Evolutionary conservation across 2,797 vertebrate species (phyloP).

Genomic region (Hippopotamyrus pictus): DNA sequence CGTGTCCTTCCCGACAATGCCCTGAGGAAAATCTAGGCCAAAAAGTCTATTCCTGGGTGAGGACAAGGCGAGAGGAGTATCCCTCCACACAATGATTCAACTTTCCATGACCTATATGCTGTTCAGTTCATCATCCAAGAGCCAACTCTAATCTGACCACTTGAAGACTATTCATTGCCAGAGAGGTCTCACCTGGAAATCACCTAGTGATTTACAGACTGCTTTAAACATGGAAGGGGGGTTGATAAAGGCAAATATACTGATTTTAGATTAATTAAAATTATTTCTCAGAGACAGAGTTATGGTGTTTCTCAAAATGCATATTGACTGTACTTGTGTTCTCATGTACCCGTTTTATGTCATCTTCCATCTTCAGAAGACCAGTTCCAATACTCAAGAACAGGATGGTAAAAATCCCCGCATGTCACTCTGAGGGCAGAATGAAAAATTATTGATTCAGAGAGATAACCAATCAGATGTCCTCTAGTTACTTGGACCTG

Average conservation of each 20-base stretch:
- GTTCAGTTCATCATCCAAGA: slow-evolving; percentile 11
- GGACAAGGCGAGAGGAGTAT: slow-evolving; percentile 24
- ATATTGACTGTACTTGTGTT: not conserved
- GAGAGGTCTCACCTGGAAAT: not conserved
- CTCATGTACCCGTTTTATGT: not conserved
- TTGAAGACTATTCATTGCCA: not conserved
- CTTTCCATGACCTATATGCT: slow-evolving; percentile 25
- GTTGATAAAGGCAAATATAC: not conserved
- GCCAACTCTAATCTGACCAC: not conserved
- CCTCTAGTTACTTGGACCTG: not conserved
- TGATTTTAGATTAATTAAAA: slow-evolving; percentile 10
- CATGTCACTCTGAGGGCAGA: not conserved
- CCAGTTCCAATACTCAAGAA: not conserved
- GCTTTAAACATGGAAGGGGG: not conserved
- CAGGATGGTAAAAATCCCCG: not conserved
- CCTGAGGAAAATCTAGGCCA: slow-evolving; percentile 27
- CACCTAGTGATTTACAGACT: not conserved
- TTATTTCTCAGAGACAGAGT: not conserved
- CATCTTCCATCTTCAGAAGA: not conserved
- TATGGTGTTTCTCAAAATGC: not conserved
- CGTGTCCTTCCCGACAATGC: slow-evolving; percentile 21
- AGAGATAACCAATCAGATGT: not conserved
- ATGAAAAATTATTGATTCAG: not conserved
- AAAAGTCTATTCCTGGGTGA: slow-evolving; percentile 34
- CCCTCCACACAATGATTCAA: slow-evolving; percentile 28